Base-by-base conservation (phyloP, 2,113 vertebrate genomes). In the Nothocercus nigrocapillus region DNA sequence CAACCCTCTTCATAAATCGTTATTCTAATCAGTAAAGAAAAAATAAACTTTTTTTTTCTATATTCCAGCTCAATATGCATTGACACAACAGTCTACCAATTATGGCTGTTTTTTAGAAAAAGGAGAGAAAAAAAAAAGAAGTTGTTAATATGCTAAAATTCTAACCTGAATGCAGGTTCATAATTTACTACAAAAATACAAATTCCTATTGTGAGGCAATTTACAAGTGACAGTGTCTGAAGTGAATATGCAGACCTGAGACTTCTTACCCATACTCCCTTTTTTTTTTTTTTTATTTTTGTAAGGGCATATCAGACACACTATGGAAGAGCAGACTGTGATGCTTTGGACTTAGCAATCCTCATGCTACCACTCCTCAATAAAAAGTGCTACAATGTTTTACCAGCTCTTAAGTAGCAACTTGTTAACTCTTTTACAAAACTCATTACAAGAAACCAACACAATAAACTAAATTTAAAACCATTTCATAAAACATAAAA, bases 181-280 rank as follows among this genome's bases (percentile, higher is more conserved):
- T 34, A 90, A 73, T 77, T 85, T 73, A 77, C 58, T 49, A 88
- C n/a, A 82, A 87, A 91, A 92, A 72, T 20, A 73, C 28, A 85
- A 91, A 85, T 2, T 1, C 15, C 38, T 73, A 28, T 42, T 88
- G 30, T 78, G 66, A 92, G 27, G 27, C 21, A 83, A 88, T 67
- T 90, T 67, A 90, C 36, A 81, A 70, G 36, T 27, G 32, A 77
- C 82, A 69, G 34, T 54, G 19, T 88, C 45, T 91, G 85, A 61
- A 63, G 20, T 28, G 32, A 91, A 40, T 58, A 82, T 9, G 20
- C 80, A 2, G 10, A 88, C 40, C 67, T 77, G 44, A 0, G 0
- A 61, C 79, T 42, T 80, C 45, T 44, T 61, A 64, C 32, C 25
- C 7, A 76, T 91, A 63, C 12, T 80, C 63, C 54, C 20, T 85